Evolutionary conservation across 2,888 invertebrate species (phyloP), one percentile per base, ranked within the genome.

Genomic region (Aspidiotus rigidus): DNA sequence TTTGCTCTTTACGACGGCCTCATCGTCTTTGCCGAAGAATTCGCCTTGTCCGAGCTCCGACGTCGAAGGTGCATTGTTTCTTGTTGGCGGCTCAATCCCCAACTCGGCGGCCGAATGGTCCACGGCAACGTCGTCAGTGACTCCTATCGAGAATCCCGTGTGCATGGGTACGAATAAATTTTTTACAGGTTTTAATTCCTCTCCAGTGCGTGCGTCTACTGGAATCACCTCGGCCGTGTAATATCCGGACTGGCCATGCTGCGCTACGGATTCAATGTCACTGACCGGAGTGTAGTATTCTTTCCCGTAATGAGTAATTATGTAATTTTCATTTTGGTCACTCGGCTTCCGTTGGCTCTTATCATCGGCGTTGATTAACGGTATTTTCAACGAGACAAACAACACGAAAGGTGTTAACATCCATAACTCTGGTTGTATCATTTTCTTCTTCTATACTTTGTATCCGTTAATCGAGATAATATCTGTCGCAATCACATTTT

Each of bases 251-350:
- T 69, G 61, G 15, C 62, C 54, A 16, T 55, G 10, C 16, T 53
- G 69, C 39, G 60, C 40, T 17, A 16, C 39, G 17, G 62, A 62
- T 10, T 60, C 61, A 9, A 42, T 42, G 42, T 59, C 59, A 9
- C 53, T 55, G 40, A 55, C 61, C 55, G 69, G 69, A 28, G 69
- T 69, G 56, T 69, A 69, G 28, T 62, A 62, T 55, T 69, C 69
- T 16, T 39, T 8, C 39, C 69, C 69, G 56, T 69, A 69, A 42
- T 69, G 69, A 13, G 69, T 69, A 53, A 69, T 69, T 53, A 69
- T 69, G 56, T 61, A 69, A 62, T 69, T 69, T 5, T 69, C 69
- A 10, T 53, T 28, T 28, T 16, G 28, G 39, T 59, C 59, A 28
- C 39, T 59, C 8, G 39, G 39, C 55, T 64, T 64, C 39, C 54